A percentile compares a stretch with the other conserved stretches of the same genome.
phyloP scores from a whole-genome alignment of 37 sponge, comb jelly and placozoan species.

The Diacarnus erythraeanus region DNA sequence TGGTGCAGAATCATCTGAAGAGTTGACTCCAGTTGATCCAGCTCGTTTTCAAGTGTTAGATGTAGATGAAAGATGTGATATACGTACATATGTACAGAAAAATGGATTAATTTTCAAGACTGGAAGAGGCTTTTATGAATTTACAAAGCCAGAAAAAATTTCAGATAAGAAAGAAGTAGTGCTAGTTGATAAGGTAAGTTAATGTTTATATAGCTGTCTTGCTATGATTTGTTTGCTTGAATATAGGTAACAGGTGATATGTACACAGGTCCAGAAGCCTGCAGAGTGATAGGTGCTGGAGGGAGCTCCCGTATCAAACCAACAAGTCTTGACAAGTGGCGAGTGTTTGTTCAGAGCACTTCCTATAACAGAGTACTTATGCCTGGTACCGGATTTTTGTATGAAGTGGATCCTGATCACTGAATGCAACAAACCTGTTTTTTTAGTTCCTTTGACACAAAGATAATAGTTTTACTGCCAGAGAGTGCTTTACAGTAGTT shows the following conservation, averaged over 20 bases:
- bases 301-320: conserved; percentile 19
- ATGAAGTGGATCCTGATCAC: conserved; percentile 31
- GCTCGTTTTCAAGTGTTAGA: conserved; percentile 43
- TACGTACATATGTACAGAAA: conserved; percentile 21
- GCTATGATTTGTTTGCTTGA: background rate
- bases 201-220: background rate
- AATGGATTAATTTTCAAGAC: conserved; percentile 35
- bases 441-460: background rate
- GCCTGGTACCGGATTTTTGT: conserved; percentile 29
- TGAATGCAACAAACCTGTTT: no score
- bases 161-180: conserved; percentile 49
- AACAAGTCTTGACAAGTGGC: conserved; percentile 29
- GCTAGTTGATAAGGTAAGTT: conserved; percentile 28
- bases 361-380: conserved; percentile 39
- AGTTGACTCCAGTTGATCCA: conserved; percentile 22
- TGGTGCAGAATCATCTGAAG: conserved; percentile 5
- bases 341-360: conserved; percentile 43
- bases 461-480: background rate
- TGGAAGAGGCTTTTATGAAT: conserved; percentile 39
- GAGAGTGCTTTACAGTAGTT: background rate
- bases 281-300: conserved; percentile 27
- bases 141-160: conserved; percentile 46
- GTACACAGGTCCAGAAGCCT: conserved; percentile 31
- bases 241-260: conserved; percentile 26
- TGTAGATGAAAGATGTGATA: conserved; percentile 35